Percentiles rank a stretch among this genome's conserved stretches.
phyloP scores from a whole-genome alignment of 1,140 invertebrate genomes.

The Drosophila bifasciata region DNA sequence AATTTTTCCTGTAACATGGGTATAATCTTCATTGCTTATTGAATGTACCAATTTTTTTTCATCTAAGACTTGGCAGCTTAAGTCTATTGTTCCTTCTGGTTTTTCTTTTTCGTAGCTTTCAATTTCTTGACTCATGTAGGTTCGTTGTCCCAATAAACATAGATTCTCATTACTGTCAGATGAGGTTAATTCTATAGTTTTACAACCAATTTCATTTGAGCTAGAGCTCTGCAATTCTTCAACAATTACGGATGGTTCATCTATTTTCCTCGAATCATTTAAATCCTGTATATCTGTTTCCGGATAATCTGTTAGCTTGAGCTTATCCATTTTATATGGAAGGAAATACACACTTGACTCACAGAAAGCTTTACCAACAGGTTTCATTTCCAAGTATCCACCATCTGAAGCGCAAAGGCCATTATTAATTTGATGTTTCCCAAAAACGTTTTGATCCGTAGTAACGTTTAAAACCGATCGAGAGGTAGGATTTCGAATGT shows the following conservation, averaged over 20 bases:
- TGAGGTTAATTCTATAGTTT: conserved; percentile 7
- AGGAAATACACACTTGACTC: conserved; percentile 26
- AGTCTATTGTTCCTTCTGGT: neutral
- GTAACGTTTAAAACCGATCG: conserved; percentile 32
- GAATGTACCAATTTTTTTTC: conserved; percentile 68
- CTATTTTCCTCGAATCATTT: conserved; percentile 31
- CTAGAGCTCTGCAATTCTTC: conserved; percentile 2
- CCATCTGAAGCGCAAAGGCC: conserved; percentile 31
- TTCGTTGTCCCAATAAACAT: conserved; percentile 11
- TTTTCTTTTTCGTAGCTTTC: conserved; percentile 22
- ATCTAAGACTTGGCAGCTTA: conserved; percentile 2
- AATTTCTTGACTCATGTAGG: conserved; percentile 3
- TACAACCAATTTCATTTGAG: conserved; percentile 15
- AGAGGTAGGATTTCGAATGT: conserved; percentile 53
- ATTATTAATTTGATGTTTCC: conserved; percentile 24
- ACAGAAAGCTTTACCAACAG: conserved; percentile 58
- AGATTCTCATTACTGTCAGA: conserved; percentile 1
- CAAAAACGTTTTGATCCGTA: conserved; percentile 29
- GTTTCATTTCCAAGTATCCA: conserved; percentile 85
- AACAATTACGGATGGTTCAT: conserved; percentile 10
- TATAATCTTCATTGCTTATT: conserved; percentile 69
- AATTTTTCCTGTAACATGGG: conserved; percentile 49
- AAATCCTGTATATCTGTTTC: conserved; percentile 7
- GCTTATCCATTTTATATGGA: conserved; percentile 44
- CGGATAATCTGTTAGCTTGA: conserved; percentile 27